A percentile compares a stretch with the other conserved stretches of the same genome.
Evolutionary conservation across 2,888 invertebrate genomes (phyloP).

Genomic region (Acleris literana): DNA sequence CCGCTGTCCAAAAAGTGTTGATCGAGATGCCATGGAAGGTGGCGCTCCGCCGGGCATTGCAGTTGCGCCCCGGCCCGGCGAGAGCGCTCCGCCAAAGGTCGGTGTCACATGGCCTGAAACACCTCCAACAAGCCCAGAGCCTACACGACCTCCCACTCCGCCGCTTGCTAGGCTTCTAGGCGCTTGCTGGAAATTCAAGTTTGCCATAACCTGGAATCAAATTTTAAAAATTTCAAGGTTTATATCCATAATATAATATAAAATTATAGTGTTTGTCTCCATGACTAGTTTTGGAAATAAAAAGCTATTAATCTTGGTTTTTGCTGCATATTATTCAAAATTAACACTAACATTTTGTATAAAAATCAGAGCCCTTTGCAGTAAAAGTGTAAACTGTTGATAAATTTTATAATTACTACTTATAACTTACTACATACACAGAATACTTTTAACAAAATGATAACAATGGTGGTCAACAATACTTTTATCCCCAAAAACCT

Average conservation of each 20-base stretch:
- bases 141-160: constrained; percentile 78
- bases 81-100: constrained; percentile 76
- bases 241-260: too few relatives aligned
- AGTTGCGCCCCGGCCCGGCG: constrained; percentile 72
- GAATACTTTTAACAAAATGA: constrained; percentile 12
- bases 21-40: constrained; percentile 84
- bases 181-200: constrained; percentile 95
- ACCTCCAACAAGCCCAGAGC: constrained; percentile 90
- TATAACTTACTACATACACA: neutral
- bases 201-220: constrained; percentile 91
- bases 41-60: constrained; percentile 79
- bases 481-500: constrained; percentile 21
- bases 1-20: constrained; percentile 90
- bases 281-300: too few relatives aligned
- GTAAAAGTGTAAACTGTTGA: too few relatives aligned
- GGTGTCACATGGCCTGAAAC: constrained; percentile 83
- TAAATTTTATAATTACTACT: too few relatives aligned
- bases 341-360: too few relatives aligned
- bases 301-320: too few relatives aligned
- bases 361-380: too few relatives aligned
- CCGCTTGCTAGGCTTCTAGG: constrained; percentile 94
- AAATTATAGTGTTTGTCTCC: too few relatives aligned
- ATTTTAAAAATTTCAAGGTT: neutral
- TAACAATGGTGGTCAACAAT: constrained; percentile 18
- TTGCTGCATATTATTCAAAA: too few relatives aligned